phyloP scores from a whole-genome alignment of 2,888 invertebrate genomes.

The Melanophora roralis region DNA sequence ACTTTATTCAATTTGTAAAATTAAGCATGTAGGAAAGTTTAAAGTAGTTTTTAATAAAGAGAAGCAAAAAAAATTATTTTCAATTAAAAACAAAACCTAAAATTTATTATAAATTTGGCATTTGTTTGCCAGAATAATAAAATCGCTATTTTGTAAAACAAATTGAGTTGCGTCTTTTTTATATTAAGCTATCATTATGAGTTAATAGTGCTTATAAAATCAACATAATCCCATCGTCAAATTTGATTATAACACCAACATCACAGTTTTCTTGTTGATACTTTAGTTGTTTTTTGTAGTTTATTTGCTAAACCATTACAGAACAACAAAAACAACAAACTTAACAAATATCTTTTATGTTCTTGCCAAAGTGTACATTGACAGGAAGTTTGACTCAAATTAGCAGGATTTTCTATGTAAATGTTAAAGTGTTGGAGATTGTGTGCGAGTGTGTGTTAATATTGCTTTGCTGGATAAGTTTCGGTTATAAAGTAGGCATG shows the following conservation, averaged over 20 bases:
- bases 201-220: too few species aligned
- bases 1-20: too few species aligned
- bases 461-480: background rate
- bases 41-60: too few species aligned
- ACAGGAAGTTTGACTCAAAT: constrained; percentile 73
- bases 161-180: too few species aligned
- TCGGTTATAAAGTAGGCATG: background rate
- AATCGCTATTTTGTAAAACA: too few species aligned
- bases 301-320: background rate
- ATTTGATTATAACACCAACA: background rate
- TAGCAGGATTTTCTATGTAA: constrained; percentile 70
- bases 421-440: constrained; percentile 58
- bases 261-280: background rate
- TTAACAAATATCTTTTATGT: background rate
- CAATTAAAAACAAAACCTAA: too few species aligned
- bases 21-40: too few species aligned
- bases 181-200: too few species aligned
- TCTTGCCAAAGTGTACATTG: constrained; percentile 73
- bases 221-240: background rate
- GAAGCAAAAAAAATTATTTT: too few species aligned
- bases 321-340: background rate
- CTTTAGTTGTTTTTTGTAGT: background rate
- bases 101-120: too few species aligned
- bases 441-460: constrained; percentile 3
- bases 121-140: too few species aligned